Evolutionary conservation across 2,888 invertebrate species (phyloP).

Genomic region (Diaperis boleti): DNA sequence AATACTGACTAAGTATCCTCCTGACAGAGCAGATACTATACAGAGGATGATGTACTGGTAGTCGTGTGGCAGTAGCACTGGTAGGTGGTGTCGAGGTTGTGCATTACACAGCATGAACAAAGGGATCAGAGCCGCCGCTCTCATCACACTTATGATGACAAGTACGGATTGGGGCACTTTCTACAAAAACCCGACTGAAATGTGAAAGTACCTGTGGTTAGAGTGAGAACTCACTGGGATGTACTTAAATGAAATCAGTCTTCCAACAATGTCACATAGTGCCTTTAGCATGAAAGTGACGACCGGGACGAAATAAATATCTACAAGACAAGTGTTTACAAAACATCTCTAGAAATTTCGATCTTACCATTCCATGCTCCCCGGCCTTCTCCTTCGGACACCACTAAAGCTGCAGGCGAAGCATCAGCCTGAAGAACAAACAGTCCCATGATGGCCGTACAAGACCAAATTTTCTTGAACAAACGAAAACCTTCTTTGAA

Average conservation of each 20-base stretch:
- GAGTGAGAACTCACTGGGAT: conserved; percentile 3
- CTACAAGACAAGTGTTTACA: conserved; percentile 18
- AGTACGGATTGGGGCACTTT: conserved; percentile 56
- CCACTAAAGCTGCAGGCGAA: conserved; percentile 10
- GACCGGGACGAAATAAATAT: conserved; percentile 16
- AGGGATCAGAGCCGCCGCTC: conserved; percentile 80
- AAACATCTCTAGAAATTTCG: background rate
- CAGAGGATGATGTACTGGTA: conserved; percentile 81
- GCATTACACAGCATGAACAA: conserved; percentile 88
- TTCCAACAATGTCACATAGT: conserved; percentile 10
- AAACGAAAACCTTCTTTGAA: conserved; percentile 5
- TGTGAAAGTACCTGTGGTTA: no score
- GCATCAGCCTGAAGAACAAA: background rate
- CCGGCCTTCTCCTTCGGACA: conserved; percentile 23
- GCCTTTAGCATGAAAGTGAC: conserved; percentile 9
- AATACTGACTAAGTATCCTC: conserved; percentile 74
- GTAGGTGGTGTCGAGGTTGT: conserved; percentile 79
- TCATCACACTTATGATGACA: conserved; percentile 67
- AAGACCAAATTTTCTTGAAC: conserved; percentile 22
- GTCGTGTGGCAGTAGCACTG: conserved; percentile 82
- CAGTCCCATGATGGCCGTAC: conserved; percentile 5
- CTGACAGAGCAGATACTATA: conserved; percentile 80
- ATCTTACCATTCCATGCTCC: conserved; percentile 23
- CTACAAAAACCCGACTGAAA: background rate
- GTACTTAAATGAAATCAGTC: conserved; percentile 12